Conservation (phyloP, 2,888 invertebrate genomes). For the Cephonodes hylas region DNA sequence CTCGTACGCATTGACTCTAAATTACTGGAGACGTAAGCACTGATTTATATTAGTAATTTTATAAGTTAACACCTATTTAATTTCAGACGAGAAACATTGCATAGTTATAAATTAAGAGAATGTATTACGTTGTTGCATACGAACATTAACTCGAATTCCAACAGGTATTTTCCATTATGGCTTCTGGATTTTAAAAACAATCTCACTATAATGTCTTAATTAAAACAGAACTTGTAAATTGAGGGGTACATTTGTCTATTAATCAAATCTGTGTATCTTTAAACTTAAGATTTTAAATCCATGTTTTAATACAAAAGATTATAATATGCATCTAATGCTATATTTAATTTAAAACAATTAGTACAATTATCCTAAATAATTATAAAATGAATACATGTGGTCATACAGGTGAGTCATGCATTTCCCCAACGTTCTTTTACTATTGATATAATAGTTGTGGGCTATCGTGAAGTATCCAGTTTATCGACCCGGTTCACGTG, state of each 20-base stretch:
- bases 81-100: background rate
- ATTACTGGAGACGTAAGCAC: background rate
- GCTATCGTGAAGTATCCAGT: background rate
- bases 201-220: background rate
- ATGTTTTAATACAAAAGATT: too few species aligned
- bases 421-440: background rate
- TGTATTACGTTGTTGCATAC: background rate
- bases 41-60: background rate
- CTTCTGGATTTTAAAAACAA: background rate
- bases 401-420: background rate
- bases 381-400: background rate
- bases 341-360: too few species aligned
- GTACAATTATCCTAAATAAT: too few species aligned
- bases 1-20: background rate
- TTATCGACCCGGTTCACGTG: constrained; percentile 6
- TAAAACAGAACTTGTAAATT: background rate
- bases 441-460: background rate
- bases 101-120: constrained; percentile 3
- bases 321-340: too few species aligned
- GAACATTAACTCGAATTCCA: background rate
- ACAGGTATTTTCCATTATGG: background rate
- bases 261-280: too few species aligned
- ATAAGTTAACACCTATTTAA: background rate
- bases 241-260: background rate
- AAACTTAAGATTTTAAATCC: too few species aligned